These are phyloP conservation scores for Motacilla tschutschensis DNA, from an alignment of 2,113 vertebrate genomes.

Conservation along the genomic window DNA sequence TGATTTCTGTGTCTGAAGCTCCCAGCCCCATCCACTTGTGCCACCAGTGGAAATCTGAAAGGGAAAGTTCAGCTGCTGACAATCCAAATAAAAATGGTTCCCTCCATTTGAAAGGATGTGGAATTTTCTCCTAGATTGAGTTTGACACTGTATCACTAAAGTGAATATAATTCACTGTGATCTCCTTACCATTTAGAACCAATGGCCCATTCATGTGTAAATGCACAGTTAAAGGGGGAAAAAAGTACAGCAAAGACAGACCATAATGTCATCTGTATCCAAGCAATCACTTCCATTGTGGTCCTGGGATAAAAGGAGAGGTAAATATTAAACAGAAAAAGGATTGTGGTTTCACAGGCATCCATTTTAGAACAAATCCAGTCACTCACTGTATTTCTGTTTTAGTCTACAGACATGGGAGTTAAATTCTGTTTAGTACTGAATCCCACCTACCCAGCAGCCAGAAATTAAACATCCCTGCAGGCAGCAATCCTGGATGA, in stretches of 20 bases:
- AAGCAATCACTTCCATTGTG: conserved; percentile 21
- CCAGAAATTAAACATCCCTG: neutral
- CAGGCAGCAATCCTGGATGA: neutral
- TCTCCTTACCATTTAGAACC: conserved; percentile 36
- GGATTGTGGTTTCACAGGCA: neutral
- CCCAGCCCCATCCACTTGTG: neutral
- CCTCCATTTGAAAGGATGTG: conserved; percentile 2
- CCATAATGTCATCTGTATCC: neutral
- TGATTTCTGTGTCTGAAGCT: neutral
- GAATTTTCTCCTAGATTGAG: conserved; percentile 29
- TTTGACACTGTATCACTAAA: conserved; percentile 47
- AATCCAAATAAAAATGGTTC: neutral
- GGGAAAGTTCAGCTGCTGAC: neutral
- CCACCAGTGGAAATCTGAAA: neutral
- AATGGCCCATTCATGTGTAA: conserved; percentile 63
- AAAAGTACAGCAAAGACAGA: neutral
- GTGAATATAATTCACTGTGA: conserved; percentile 60
- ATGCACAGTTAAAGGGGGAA: conserved; percentile 7
- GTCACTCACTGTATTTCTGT: neutral
- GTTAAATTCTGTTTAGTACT: neutral
- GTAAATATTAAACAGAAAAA: conserved; percentile 14
- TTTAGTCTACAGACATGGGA: accelerated
- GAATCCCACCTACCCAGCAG: neutral
- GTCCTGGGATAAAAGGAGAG: neutral
- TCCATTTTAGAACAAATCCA: neutral